phyloP scores from a whole-genome alignment of 2,888 invertebrate species.

The Tetragonula carbonaria region DNA sequence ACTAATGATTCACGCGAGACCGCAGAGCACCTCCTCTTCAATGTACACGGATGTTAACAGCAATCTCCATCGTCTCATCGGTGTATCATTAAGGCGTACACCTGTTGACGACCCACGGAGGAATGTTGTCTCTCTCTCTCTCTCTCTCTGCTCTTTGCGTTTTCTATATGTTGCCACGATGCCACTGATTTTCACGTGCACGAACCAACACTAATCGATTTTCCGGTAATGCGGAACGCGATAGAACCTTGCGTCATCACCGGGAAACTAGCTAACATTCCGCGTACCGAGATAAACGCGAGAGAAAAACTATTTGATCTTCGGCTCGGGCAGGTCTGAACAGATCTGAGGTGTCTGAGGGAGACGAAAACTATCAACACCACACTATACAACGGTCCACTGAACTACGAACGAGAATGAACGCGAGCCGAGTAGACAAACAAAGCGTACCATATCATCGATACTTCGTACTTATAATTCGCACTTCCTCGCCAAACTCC shows the following conservation, averaged over 20 bases:
- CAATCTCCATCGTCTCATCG: conserved; percentile 61
- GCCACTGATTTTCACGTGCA: conserved; percentile 43
- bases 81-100: conserved; percentile 64
- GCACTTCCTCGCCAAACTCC: not conserved
- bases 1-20: conserved; percentile 68
- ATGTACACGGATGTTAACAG: conserved; percentile 62
- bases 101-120: conserved; percentile 59
- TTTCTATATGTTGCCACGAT: not conserved
- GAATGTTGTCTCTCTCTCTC: conserved; percentile 33
- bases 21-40: conserved; percentile 64
- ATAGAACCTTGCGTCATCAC: not conserved
- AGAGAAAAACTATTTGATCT: not conserved
- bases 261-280: not conserved
- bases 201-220: conserved; percentile 36
- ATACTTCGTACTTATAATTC: conserved; percentile 26
- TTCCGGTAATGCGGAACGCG: conserved; percentile 24
- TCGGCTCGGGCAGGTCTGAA: too few relatives aligned
- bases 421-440: conserved; percentile 46
- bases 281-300: conserved; percentile 7
- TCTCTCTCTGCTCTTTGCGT: not conserved
- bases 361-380: conserved; percentile 19
- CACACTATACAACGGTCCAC: conserved; percentile 24
- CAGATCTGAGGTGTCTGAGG: too few relatives aligned
- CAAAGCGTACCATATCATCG: conserved; percentile 31
- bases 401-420: conserved; percentile 30